Percentiles rank a stretch among this genome's conserved stretches.
phyloP scores from a whole-genome alignment of 2,888 invertebrate species.

The Trichopria drosophilae region DNA sequence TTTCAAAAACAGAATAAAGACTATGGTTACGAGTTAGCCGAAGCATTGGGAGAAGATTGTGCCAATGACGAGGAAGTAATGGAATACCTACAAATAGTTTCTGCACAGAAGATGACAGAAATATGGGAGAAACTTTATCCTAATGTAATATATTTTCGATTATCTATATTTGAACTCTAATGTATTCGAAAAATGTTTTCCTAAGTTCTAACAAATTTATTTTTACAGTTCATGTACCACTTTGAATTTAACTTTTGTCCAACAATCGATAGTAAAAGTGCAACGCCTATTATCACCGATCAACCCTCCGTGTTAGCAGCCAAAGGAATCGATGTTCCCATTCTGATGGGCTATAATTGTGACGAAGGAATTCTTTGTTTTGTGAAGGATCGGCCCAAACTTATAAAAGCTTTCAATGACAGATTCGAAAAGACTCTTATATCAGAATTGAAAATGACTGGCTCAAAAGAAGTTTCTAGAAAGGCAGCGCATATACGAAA shows the following conservation, averaged over 20 bases:
- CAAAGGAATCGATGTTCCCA: conserved; percentile 58
- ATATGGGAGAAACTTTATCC: conserved; percentile 39
- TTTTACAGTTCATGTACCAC: no score
- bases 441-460: conserved; percentile 48
- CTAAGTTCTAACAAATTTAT: no score
- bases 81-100: conserved; percentile 34
- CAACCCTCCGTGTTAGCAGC: conserved; percentile 47
- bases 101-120: conserved; percentile 47
- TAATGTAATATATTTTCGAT: conserved; percentile 18
- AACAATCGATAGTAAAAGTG: conserved; percentile 28
- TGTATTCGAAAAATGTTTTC: no score
- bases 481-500: conserved; percentile 54
- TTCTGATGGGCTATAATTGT: conserved; percentile 60
- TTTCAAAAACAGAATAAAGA: conserved; percentile 17
- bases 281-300: conserved; percentile 40
- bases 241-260: conserved; percentile 29
- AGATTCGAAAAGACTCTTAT: conserved; percentile 55
- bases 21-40: conserved; percentile 35
- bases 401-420: no score
- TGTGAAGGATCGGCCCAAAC: no score
- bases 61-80: conserved; percentile 36
- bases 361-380: conserved; percentile 59
- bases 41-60: conserved; percentile 34
- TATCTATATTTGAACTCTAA: no score
- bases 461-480: conserved; percentile 42